Percentiles rank a stretch among this genome's conserved stretches.
These are phyloP conservation scores for Laothoe populi DNA, from an alignment of 2,888 invertebrate species.

Conservation along the genomic window DNA sequence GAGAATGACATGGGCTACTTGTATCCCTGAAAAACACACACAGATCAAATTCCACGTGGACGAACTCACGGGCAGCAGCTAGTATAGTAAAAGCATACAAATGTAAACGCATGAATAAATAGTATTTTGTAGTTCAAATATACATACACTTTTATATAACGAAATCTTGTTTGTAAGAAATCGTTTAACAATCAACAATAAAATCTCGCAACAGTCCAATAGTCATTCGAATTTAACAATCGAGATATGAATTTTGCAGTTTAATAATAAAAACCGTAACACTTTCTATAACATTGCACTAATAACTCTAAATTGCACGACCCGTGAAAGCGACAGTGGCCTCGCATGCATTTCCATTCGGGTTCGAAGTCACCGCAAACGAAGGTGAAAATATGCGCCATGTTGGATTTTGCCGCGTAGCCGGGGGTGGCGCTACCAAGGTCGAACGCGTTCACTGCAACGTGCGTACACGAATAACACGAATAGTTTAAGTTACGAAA, in stretches of 20 bases:
- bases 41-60: no score
- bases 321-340: slow-evolving; percentile 68
- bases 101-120: not conserved
- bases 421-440: slow-evolving; percentile 56
- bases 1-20: no score
- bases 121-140: not conserved
- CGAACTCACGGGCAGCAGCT: not conserved
- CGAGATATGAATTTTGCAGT: slow-evolving; percentile 6
- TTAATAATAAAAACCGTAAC: slow-evolving; percentile 11
- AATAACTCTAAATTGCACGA: slow-evolving; percentile 10
- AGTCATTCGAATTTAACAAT: not conserved
- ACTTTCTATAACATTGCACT: slow-evolving; percentile 16
- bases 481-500: slow-evolving; percentile 52
- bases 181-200: not conserved
- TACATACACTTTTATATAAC: not conserved
- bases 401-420: slow-evolving; percentile 38
- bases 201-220: not conserved
- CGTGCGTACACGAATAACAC: slow-evolving; percentile 46
- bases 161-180: not conserved
- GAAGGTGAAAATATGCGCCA: slow-evolving; percentile 67
- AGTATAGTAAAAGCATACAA: not conserved
- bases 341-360: slow-evolving; percentile 61
- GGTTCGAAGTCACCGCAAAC: slow-evolving; percentile 38
- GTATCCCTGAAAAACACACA: no score
- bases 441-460: slow-evolving; percentile 51